phyloP scores from a whole-genome alignment of 2,113 vertebrate species.

The Chaetodon auriga region DNA sequence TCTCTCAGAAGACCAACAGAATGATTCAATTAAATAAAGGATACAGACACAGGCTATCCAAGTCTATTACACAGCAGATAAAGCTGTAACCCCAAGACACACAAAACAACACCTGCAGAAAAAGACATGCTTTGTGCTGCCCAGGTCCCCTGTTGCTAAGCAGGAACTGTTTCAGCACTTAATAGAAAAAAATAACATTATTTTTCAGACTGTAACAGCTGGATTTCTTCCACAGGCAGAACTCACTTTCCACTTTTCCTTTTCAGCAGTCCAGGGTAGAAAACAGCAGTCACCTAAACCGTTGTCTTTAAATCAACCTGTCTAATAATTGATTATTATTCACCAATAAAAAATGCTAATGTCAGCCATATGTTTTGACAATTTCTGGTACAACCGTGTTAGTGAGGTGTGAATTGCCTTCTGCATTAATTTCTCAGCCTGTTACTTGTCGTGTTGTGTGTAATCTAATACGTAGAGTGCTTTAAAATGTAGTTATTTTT shows the following conservation, averaged over 20 bases:
- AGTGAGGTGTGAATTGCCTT: background rate
- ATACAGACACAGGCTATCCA: conserved; percentile 45
- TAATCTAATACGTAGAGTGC: background rate
- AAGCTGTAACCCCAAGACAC: conserved; percentile 48
- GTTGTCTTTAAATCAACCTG: no score
- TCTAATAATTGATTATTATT: no score
- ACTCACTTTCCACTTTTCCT: conserved; percentile 9
- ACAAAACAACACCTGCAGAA: conserved; percentile 47
- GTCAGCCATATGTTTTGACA: no score
- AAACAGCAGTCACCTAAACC: background rate
- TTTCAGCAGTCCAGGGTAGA: background rate
- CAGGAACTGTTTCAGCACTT: conserved; percentile 26
- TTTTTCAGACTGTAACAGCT: conserved; percentile 25
- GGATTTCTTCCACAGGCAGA: conserved; percentile 2
- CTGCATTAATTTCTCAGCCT: background rate
- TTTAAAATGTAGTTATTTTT: background rate
- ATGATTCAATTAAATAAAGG: conserved; percentile 60
- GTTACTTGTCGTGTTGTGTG: background rate
- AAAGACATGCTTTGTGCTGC: conserved; percentile 16
- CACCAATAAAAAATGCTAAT: no score
- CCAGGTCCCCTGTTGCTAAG: conserved; percentile 36
- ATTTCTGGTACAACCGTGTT: background rate
- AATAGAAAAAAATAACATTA: conserved; percentile 18
- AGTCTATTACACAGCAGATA: conserved; percentile 63
- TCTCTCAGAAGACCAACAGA: conserved; percentile 42